Base-by-base conservation (phyloP, 2,113 vertebrate genomes). In the Nycticorax nycticorax region DNA sequence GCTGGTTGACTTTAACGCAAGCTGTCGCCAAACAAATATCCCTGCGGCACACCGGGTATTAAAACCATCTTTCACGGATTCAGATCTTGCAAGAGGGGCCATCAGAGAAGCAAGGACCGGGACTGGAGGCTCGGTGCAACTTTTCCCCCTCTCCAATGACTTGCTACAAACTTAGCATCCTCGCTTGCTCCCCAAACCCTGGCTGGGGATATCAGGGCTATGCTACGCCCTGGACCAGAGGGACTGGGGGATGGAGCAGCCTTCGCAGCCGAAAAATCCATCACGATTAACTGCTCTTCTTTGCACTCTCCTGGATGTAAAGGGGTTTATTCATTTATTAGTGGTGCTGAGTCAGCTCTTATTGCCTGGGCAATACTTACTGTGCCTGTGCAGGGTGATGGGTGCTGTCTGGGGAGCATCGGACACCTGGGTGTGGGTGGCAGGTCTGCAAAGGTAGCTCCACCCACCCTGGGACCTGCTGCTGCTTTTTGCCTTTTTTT, bases 31-130 rank as follows among this genome's bases (percentile, higher is more conserved):
- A 97, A 97, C 94, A 97, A 97, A 98, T 95, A 95, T 93, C 94
- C 96, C 88, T 47, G 94, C 20, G 78, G 96, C 88, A 94, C 52
- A 43, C 35, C 5, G 35, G 62, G 89, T 96, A 98, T 97, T 98
- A 98, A 98, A 97, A 95, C 77, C 93, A 96, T 98, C 97, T 97
- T 97, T 98, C 97, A 97, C 0, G 1, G 85, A 96, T 98, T 98
- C 96, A 96, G 77, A 94, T 94, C 96, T 96, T 96, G 79, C 77
- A 86, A 88, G 73, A 85, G 69, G 74, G 91, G 79, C 94, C 85
- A 80, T 88, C 39, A 13, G 59, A 95, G 53, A 89, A 74, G 67
- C 2, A 4, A 96, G 67, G 39, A 59, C 60, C 27, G 18, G 43
- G 63, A 57, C 68, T 43, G 43, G 39, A 88, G 20, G 30, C 88